Percentiles rank a stretch among this genome's conserved stretches.
phyloP scores from a whole-genome alignment of 2,113 vertebrate species.

The Ellobius talpinus region DNA sequence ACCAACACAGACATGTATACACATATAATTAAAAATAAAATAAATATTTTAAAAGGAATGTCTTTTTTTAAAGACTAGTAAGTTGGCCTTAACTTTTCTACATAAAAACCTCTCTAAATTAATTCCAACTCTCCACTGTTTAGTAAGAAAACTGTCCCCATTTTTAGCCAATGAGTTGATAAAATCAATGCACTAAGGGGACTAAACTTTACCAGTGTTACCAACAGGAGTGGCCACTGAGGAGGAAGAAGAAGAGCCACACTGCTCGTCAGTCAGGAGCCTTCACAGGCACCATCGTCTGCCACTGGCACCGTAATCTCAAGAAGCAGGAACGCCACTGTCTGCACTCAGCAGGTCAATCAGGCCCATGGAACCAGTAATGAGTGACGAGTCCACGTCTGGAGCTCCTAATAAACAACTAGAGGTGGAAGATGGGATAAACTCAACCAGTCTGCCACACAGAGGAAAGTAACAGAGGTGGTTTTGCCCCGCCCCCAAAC shows the following conservation, averaged over 20 bases:
- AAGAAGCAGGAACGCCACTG: neutral
- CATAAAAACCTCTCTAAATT: neutral
- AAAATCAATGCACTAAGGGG: neutral
- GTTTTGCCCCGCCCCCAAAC: neutral
- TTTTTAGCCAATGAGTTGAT: neutral
- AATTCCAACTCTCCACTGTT: slow-evolving; percentile 28
- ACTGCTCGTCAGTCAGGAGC: too few relatives aligned
- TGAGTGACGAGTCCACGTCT: neutral
- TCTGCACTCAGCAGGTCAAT: neutral
- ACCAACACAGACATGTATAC: neutral
- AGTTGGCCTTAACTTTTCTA: slow-evolving; percentile 40
- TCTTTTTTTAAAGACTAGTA: neutral
- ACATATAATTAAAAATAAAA: neutral
- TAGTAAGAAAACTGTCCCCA: neutral
- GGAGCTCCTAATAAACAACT: neutral
- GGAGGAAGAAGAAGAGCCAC: neutral
- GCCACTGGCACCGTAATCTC: neutral
- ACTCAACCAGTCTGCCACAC: neutral
- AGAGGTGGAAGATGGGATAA: neutral
- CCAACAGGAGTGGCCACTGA: neutral
- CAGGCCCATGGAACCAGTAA: neutral
- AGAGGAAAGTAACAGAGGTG: neutral
- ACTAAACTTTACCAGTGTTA: neutral
- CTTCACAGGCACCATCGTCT: neutral
- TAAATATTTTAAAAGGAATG: neutral